phyloP scores from a whole-genome alignment of 2,888 invertebrate genomes.

The Xylota sylvarum region DNA sequence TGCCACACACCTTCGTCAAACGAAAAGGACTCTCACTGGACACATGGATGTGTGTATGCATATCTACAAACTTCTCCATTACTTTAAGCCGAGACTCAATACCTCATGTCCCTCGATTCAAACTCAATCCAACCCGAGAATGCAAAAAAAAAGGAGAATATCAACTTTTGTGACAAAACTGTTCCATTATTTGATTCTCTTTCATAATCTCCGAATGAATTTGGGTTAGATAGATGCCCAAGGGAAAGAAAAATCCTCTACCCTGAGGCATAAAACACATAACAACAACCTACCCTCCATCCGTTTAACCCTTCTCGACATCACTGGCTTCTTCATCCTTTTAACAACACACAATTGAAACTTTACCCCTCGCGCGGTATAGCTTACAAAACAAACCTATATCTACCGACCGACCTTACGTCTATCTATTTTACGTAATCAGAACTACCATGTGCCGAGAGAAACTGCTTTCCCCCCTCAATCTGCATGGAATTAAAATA shows the following conservation, averaged over 20 bases:
- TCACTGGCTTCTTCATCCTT: constrained; percentile 23
- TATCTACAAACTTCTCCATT: not conserved
- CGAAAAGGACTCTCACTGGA: not conserved
- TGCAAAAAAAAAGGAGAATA: not conserved
- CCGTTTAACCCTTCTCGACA: constrained; percentile 20
- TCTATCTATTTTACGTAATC: constrained; percentile 36
- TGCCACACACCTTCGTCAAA: not conserved
- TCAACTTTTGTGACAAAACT: constrained; percentile 11
- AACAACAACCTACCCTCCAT: not conserved
- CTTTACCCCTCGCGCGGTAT: constrained; percentile 4
- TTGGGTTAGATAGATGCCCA: not conserved
- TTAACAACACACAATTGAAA: constrained; percentile 57
- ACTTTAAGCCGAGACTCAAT: not conserved
- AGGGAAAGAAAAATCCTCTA: not conserved
- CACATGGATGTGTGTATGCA: too few species aligned
- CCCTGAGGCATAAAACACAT: not conserved
- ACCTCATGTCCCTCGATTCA: not conserved
- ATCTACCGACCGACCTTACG: constrained; percentile 10
- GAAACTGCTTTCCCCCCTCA: constrained; percentile 36
- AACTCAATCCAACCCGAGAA: not conserved
- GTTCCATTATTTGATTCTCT: constrained; percentile 32
- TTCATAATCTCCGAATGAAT: constrained; percentile 27
- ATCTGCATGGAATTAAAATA: constrained; percentile 71
- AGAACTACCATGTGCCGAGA: constrained; percentile 40
- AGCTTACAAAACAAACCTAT: constrained; percentile 24